phyloP scores from a whole-genome alignment of 2,888 invertebrate genomes.

The Tachina fera region DNA sequence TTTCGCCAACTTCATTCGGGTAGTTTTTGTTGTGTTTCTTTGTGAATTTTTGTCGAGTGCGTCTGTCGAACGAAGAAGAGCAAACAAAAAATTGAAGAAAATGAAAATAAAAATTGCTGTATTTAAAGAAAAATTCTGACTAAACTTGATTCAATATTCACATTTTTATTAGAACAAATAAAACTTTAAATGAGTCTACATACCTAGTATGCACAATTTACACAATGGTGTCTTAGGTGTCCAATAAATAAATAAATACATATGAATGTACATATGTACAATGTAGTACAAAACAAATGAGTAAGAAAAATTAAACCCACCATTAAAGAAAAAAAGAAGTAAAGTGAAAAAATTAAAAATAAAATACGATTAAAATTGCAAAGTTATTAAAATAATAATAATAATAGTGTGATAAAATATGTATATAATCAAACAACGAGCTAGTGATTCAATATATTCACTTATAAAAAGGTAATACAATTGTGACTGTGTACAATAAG shows the following conservation, averaged over 20 bases:
- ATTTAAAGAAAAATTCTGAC: constrained; percentile 7
- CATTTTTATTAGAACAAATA: background rate
- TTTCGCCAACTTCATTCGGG: constrained; percentile 27
- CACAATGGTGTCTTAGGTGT: background rate
- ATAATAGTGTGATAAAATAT: constrained; percentile 7
- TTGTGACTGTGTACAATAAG: background rate
- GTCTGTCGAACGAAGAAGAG: constrained; percentile 28
- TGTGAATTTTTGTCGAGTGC: constrained; percentile 29
- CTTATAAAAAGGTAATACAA: constrained; percentile 37
- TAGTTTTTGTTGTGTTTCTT: constrained; percentile 26
- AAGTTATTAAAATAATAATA: constrained; percentile 22
- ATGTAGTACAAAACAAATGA: constrained; percentile 13
- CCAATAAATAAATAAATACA: constrained; percentile 5
- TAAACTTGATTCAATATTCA: constrained; percentile 18
- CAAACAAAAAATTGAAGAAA: constrained; percentile 5
- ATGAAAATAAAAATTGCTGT: background rate
- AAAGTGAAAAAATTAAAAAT: constrained; percentile 26
- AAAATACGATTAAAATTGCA: constrained; percentile 15
- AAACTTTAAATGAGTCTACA: constrained; percentile 14
- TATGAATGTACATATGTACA: background rate
- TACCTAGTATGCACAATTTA: constrained; percentile 14
- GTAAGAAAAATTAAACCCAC: constrained; percentile 37
- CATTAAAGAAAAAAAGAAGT: constrained; percentile 40
- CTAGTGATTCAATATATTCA: constrained; percentile 12
- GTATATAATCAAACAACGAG: background rate